Base-by-base conservation (phyloP, 1,140 invertebrate species). In the Zelostemma sp. region DNA sequence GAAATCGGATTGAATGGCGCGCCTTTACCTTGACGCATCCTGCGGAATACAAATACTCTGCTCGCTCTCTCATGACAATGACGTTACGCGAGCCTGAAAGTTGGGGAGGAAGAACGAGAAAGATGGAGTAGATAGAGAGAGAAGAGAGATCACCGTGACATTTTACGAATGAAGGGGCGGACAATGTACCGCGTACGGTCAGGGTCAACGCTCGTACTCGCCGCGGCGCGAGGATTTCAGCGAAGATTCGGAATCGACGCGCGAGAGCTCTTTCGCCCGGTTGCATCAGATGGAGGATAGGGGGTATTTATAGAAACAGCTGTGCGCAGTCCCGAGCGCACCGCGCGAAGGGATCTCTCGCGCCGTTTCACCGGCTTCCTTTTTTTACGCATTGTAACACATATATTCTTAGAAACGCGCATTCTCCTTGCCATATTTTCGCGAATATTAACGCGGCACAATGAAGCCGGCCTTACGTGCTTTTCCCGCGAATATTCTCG, bases 191-290 rank as follows among this genome's bases (percentile, higher is more conserved):
- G 55, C 40, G 49, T 58, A 63, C 70, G 71, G 72, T 70, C 77
- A 80, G 77, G 82, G 81, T 84, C 81, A 84, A 83, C 80, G 82
- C 78, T 80, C 82, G 82, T 76, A 76, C 72, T 77, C 74, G 72
- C 76, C 56, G 72, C 48, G 67, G 72, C 63, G 75, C 25, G 25
- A n/a, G 33, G 33, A 35, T 73, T 78, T 68, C 60, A 53, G 68
- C 60, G 68, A 68, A 79, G 76, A 81, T 77, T 77, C 69, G 78
- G 70, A 81, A 74, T 76, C 72, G 68, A 60, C 15, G 38, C 12
- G 33, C 38, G 33, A 68, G 56, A 56, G 65, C 64, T 68, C 25
- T 8, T 28, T 28, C 68, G 61, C 46, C 48, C 57, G 65, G 79
- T 85, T 82, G 80, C 81, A 80, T 84, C 80, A 82, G 81, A 82